Percentiles rank a stretch among this genome's conserved stretches.
Evolutionary conservation across 2,113 vertebrate genomes (phyloP).

Genomic region (Ochotona princeps): DNA sequence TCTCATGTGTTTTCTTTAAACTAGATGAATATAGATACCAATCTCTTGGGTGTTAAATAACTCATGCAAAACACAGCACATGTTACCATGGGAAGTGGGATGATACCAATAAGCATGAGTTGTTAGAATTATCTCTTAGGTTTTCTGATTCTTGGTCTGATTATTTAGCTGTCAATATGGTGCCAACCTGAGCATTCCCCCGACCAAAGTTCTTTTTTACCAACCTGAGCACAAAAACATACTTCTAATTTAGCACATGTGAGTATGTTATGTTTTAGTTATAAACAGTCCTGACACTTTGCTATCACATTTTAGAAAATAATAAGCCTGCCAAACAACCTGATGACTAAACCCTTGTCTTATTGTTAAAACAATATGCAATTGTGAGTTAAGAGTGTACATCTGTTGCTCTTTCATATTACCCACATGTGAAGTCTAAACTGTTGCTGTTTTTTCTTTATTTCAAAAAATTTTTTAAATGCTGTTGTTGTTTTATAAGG

Average conservation of each 20-base stretch:
- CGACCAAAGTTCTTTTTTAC: neutral
- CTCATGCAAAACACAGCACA: neutral
- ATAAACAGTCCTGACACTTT: neutral
- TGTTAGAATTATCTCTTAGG: neutral
- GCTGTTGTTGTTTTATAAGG: neutral
- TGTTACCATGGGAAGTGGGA: neutral
- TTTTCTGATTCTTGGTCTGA: neutral
- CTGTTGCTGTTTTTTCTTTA: neutral
- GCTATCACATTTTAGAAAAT: neutral
- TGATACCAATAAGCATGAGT: neutral
- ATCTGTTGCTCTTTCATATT: neutral
- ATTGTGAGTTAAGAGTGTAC: neutral
- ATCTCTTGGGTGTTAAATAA: neutral
- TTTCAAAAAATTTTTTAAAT: too few species aligned
- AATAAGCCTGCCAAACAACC: neutral
- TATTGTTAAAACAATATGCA: neutral
- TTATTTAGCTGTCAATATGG: neutral
- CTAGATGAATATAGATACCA: neutral
- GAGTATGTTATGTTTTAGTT: neutral
- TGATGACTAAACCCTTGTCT: constrained; percentile 16
- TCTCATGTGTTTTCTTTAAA: too few species aligned
- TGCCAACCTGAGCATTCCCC: neutral
- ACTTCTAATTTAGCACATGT: neutral
- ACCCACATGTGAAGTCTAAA: neutral
- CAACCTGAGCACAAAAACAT: neutral